Evolutionary conservation across 2,797 vertebrate genomes (phyloP), one percentile per base, ranked within the genome.

Genomic region (Sebastes oblongus): DNA sequence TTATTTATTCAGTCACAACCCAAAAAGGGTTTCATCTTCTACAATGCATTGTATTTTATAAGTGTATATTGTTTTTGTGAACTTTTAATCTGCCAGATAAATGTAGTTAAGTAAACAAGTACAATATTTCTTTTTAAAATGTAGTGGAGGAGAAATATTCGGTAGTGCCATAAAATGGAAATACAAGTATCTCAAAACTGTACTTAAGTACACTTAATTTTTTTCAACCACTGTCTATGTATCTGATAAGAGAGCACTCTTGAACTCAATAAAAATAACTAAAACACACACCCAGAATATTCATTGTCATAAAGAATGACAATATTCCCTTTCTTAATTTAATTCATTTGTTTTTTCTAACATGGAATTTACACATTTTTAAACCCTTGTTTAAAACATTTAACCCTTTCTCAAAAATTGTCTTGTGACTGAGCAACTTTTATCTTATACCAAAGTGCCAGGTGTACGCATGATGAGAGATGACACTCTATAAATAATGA

Each of bases 401-500:
- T 39, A 39, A 39, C 36, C 36, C 13, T 39, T 36, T 34, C 42
- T 56, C 13, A 5, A 61, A 11, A 13, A 32, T 27, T 29, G 46
- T 67, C 16, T 29, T 13, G 7, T 27, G 8, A 59, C 36, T 8
- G 10, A 6, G 14, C 2, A 18, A 72, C 70, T 54, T 50, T 27
- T 50, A 39, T 32, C 25, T 68, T 20, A 20, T 10, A 29, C 2
- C 20, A 32, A 34, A 54, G 7, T 30, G 11, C 46, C 18, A 6
- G 5, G 4, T 29, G 32, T 29, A 14, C 3, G 0, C 20, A 29
- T 61, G 24, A 74, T 39, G 4, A 55, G 8, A 70, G 39, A 83
- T 36, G 70, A 76, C 46, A 64, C 46, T 46, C n/a, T 39, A 50
- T 25, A 71, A 75, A 56, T 70, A 66, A 80, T 30, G 62, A 79